Evolutionary conservation across 2,797 vertebrate species (phyloP), one percentile per base, ranked within the genome.

Genomic region (Semaprochilodus insignis): DNA sequence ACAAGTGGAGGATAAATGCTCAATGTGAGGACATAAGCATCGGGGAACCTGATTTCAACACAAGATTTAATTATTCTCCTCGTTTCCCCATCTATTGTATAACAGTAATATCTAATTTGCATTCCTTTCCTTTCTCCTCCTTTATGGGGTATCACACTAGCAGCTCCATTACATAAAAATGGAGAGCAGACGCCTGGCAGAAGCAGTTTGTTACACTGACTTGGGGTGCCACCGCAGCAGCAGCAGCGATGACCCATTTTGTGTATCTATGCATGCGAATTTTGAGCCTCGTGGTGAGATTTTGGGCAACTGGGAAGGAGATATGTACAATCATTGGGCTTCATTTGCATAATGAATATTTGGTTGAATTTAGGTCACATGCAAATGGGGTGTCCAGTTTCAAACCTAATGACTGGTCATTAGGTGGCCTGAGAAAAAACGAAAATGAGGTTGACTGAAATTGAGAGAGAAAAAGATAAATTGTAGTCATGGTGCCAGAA

Each of bases 181-280:
- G 88, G 88, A 87, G 88, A 91, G 80, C 84, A 84, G 82, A 86
- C 85, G 85, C 88, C 84, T 75, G 75, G 83, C 78, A 85, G 77
- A 89, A 87, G 83, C 83, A 85, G 84, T 92, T 90, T 85, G 83
- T 86, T 88, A 77, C 69, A 81, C 57, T 60, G 70, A 83, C 63
- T 63, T 48, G 70, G 52, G 82, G 81, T 85, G 89, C 82, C 83
- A 83, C 48, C 82, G 83, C 83, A 63, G 84, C 83, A 86, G 84
- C 83, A 86, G 84, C 54, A 80, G 86, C 25, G 82, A 84, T 91
- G 90, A 92, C 90, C 91, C 91, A 91, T 91, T 93, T 94, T 89
- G 78, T 55, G 27, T 44, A 79, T 60, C 67, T 8, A 13, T 62
- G 65, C 54, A 34, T 63, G 57, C 65, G 54, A 63, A 59, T 65